phyloP scores from a whole-genome alignment of 2,888 invertebrate genomes.

The Chymomyza amoena region DNA sequence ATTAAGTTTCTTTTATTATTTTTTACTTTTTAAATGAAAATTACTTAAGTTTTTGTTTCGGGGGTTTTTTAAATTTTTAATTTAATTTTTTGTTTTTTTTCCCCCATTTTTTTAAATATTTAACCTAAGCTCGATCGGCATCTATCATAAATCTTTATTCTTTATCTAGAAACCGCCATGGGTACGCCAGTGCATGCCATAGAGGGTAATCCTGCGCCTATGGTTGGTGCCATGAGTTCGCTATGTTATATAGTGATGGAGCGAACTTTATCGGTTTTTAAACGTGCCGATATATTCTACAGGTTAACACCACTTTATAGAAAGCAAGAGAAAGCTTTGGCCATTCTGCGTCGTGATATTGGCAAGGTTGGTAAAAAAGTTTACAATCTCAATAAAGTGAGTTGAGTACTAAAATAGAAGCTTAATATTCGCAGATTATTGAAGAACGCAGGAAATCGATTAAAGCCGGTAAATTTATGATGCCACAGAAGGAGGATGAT shows the following conservation, averaged over 20 bases:
- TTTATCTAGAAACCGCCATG: slow-evolving; percentile 54
- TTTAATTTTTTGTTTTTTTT: too few species aligned
- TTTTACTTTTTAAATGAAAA: too few species aligned
- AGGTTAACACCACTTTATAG: slow-evolving; percentile 79
- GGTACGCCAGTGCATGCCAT: slow-evolving; percentile 56
- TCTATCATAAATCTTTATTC: too few species aligned
- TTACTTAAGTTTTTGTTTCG: too few species aligned
- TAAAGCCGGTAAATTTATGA: slow-evolving; percentile 16
- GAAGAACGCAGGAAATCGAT: slow-evolving; percentile 40
- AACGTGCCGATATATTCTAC: slow-evolving; percentile 49
- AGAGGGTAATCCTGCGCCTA: slow-evolving; percentile 42
- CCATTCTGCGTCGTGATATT: slow-evolving; percentile 50
- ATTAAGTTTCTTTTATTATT: too few species aligned
- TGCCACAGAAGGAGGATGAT: slow-evolving; percentile 21
- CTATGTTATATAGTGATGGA: slow-evolving; percentile 46
- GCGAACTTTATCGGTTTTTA: slow-evolving; percentile 47
- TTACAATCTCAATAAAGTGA: background rate
- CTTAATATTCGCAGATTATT: slow-evolving; percentile 38
- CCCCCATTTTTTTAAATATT: too few species aligned
- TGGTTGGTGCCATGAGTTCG: slow-evolving; percentile 79
- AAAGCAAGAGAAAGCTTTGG: slow-evolving; percentile 76
- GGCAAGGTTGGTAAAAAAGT: slow-evolving; percentile 17
- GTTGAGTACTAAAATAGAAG: background rate
- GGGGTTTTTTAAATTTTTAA: too few species aligned
- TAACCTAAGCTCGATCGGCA: too few species aligned